phyloP scores from a whole-genome alignment of 2,888 invertebrate species.

The Timandra comae region DNA sequence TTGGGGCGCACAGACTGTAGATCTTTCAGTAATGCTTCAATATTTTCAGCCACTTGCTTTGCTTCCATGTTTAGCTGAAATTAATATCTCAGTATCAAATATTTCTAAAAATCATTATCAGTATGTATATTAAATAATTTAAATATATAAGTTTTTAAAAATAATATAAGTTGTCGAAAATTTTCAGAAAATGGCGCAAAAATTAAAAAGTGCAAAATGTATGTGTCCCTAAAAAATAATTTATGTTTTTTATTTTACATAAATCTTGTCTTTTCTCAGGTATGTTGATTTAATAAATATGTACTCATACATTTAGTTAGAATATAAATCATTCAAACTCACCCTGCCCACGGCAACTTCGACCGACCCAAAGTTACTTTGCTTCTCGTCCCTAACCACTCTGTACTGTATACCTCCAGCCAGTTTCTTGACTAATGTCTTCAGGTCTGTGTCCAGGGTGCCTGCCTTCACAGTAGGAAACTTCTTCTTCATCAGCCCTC shows the following conservation, averaged over 20 bases:
- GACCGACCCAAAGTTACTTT: constrained; percentile 83
- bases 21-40: constrained; percentile 80
- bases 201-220: too few relatives aligned
- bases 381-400: constrained; percentile 80
- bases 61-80: constrained; percentile 85
- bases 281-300: neutral
- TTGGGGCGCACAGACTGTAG: constrained; percentile 80
- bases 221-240: neutral
- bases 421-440: constrained; percentile 78
- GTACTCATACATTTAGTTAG: neutral
- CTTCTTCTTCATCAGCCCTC: constrained; percentile 85
- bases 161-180: too few relatives aligned
- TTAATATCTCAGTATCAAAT: too few relatives aligned
- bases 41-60: constrained; percentile 83
- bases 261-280: neutral
- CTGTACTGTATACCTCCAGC: constrained; percentile 83
- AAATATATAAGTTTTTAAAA: too few relatives aligned
- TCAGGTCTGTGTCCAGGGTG: constrained; percentile 81
- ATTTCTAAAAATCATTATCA: neutral
- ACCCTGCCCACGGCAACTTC: constrained; percentile 83
- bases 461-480: constrained; percentile 83
- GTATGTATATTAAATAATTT: neutral
- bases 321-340: constrained; percentile 27
- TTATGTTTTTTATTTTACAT: neutral
- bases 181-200: too few relatives aligned